Percentiles rank a stretch among this genome's conserved stretches.
These are phyloP conservation scores for Spilogale gracilis DNA, from an alignment of 2,113 vertebrate genomes.

Conservation along the genomic window DNA sequence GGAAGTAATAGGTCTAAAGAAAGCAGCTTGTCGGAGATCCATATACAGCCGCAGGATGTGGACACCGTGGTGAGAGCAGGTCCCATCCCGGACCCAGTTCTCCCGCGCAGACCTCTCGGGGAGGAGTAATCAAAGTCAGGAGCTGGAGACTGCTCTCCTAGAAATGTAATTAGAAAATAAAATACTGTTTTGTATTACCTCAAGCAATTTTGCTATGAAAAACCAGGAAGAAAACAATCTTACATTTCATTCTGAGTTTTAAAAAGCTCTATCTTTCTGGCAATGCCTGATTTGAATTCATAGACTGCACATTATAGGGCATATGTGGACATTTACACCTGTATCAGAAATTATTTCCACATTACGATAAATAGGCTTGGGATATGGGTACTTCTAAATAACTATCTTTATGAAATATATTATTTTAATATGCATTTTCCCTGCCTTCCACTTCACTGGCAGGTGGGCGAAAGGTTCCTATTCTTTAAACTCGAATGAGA, in stretches of 20 bases:
- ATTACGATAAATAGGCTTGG: constrained; percentile 16
- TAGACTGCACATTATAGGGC: not conserved
- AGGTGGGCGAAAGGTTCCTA: constrained; percentile 56
- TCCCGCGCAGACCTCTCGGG: not conserved
- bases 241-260: not conserved
- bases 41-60: not conserved
- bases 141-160: not conserved
- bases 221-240: not conserved
- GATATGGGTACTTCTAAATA: constrained; percentile 66
- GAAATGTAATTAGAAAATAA: constrained; percentile 10
- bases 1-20: constrained; percentile 76
- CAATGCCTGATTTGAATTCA: constrained; percentile 53
- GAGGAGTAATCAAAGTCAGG: not conserved
- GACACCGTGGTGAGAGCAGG: constrained; percentile 39
- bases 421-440: constrained; percentile 67
- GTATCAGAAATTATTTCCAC: constrained; percentile 63
- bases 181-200: not conserved
- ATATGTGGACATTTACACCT: not conserved
- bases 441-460: constrained; percentile 51
- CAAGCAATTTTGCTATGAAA: constrained; percentile 30
- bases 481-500: constrained; percentile 60
- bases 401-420: constrained; percentile 43
- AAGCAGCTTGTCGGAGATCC: constrained; percentile 57
- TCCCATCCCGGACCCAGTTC: not conserved
- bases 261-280: constrained; percentile 23